Base-by-base conservation (phyloP, 2,888 invertebrate genomes). In the Drosophila tripunctata region DNA sequence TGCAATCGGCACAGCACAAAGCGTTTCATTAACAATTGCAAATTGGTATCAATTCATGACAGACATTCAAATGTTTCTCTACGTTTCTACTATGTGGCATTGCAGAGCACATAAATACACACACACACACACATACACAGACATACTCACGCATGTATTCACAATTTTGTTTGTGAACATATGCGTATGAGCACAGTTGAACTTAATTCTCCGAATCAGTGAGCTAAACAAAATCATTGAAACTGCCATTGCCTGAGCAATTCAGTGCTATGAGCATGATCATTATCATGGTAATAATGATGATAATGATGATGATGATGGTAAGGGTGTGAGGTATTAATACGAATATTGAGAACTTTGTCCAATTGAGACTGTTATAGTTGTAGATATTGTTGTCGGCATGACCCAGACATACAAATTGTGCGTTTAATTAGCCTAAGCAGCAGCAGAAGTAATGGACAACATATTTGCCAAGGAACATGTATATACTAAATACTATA, bases 151-250 rank as follows among this genome's bases (percentile, higher is more conserved):
- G 31, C 33, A 36, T 10, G 15, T 27, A 33, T 33, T 27, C 41
- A 36, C 33, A 43, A 24, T 30, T 58, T 36, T 54, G 19, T 56
- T 15, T 50, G 35, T 54, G 27, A 33, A 31, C 22, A 44, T 50
- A 43, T 55, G 47, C 35, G 43, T 51, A 54, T 55, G 36, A 24
- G 22, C 41, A 65, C 44, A 54, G 69, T 54, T 65, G 71, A 77
- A 86, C 87, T 80, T 75, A 87, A 89, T 88, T 89, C 89, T 86
- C 80, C 71, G 88, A 88, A 81, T 86, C 87, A 88, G 73, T 87
- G 85, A 85, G 83, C 85, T 78, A 87, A 89, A 89, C 88, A 88
- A 88, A 88, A 87, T 88, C 88, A 89, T 89, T 80, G 87, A 78
- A 80, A 87, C 81, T 88, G 85, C 75, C 72, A 87, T 84, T 79